Evolutionary conservation across 2,113 vertebrate species (phyloP), one percentile per base, ranked within the genome.

Genomic region (Gobiocypris rarus): DNA sequence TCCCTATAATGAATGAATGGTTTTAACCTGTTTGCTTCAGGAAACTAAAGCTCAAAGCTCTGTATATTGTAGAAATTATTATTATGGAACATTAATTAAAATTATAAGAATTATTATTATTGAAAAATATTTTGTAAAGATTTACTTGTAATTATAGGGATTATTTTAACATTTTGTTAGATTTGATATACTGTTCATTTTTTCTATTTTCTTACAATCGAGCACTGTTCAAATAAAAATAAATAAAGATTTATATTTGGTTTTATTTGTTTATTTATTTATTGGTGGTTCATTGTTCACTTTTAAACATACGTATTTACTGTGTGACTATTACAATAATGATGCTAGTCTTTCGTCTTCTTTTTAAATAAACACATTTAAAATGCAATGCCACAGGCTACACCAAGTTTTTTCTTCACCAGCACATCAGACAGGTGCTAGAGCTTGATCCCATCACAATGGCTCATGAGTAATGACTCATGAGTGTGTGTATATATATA

Each of bases 31-130:
- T 38, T 59, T 43, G 6, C n/a, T 28, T 31, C 9, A 43, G 59
- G 69, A 79, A 48, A 75, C 50, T 56, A 28, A 17, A 43, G 38
- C 22, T 58, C 14, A 34, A 48, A 65, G 41, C 14, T 48, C 78
- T 87, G 52, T 82, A 78, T 6, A 85, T 78, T 82, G 48, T 81
- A 61, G 1, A 81, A 81, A 81, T 81, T 84, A 86, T 15, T 74
- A 48, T 74, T 26, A 75, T 28, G 11, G 8, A 19, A 63, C 70
- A 73, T 73, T 73, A 24, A 73, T 73, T 73, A 24, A 48, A 73
- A 73, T 26, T 13, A 71, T 67, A 4, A 19, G 1, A 38, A 15
- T 7, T 41, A n/a, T 24, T 45, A 45, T 45, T n/a, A 71, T 71
- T 1, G 41, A 22, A 9, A 59, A 59, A 14, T 8, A 15, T 15